phyloP scores from a whole-genome alignment of 2,113 vertebrate species.

The Brachionichthys hirsutus region DNA sequence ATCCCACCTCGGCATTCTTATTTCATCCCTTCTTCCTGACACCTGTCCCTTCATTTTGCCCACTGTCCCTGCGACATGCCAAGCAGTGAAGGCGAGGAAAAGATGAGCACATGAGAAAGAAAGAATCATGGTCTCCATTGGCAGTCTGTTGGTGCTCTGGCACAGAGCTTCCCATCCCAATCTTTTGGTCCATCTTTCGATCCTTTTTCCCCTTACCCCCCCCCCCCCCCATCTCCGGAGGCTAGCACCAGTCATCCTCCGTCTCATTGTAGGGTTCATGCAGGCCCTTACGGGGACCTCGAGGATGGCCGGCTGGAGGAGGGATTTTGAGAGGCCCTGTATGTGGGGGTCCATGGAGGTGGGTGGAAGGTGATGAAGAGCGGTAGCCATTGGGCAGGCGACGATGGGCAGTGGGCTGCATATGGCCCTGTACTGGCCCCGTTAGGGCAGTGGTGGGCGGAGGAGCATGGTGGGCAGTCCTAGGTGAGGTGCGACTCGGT shows the following conservation, averaged over 20 bases:
- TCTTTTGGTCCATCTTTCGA: slow-evolving; percentile 19
- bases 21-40: slow-evolving; percentile 42
- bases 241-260: slow-evolving; percentile 94
- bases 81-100: slow-evolving; percentile 62
- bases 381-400: slow-evolving; percentile 89
- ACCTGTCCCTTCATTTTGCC: slow-evolving; percentile 18
- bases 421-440: slow-evolving; percentile 67
- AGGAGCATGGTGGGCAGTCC: slow-evolving; percentile 78
- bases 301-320: slow-evolving; percentile 67
- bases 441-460: slow-evolving; percentile 63
- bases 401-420: slow-evolving; percentile 72
- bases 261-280: slow-evolving; percentile 90
- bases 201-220: slow-evolving; percentile 26
- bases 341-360: slow-evolving; percentile 77
- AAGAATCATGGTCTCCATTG: slow-evolving; percentile 65
- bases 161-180: slow-evolving; percentile 45
- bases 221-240: slow-evolving; percentile 67
- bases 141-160: slow-evolving; percentile 64
- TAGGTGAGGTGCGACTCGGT: slow-evolving; percentile 79
- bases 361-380: slow-evolving; percentile 80
- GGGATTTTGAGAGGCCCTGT: slow-evolving; percentile 78
- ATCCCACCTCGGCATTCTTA: slow-evolving; percentile 39
- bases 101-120: slow-evolving; percentile 58
- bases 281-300: slow-evolving; percentile 82
- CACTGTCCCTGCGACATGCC: slow-evolving; percentile 44